phyloP scores from a whole-genome alignment of 1,140 invertebrate species.

The Caenorhabditis brenneri region DNA sequence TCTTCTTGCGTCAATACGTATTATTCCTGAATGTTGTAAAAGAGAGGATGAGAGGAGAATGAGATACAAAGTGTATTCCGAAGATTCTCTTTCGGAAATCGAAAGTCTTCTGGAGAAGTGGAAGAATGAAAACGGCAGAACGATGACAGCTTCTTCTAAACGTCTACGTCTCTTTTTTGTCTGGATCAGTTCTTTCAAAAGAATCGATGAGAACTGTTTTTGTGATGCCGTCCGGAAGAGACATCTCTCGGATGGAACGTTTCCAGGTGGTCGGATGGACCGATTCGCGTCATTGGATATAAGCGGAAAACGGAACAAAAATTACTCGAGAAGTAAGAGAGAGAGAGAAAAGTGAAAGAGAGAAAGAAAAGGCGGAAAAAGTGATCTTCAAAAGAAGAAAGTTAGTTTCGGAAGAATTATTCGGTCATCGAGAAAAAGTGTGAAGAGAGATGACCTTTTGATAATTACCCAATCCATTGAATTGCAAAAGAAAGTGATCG shows the following conservation, averaged over 20 bases:
- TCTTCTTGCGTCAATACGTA: background rate
- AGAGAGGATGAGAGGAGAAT: background rate
- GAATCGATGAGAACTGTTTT: too few relatives aligned
- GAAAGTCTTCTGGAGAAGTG: background rate
- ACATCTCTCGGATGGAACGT: too few relatives aligned
- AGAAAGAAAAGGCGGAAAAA: background rate
- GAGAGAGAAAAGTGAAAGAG: background rate
- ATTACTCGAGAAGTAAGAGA: background rate
- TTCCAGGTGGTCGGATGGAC: background rate
- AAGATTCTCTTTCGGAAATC: background rate
- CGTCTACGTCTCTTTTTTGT: background rate
- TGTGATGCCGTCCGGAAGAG: background rate
- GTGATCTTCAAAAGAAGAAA: conserved; percentile 1
- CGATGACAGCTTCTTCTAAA: background rate
- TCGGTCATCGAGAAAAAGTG: background rate
- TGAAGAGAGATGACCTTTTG: background rate
- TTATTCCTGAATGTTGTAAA: conserved; percentile 15
- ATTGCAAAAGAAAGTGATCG: background rate
- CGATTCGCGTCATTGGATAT: conserved; percentile 13
- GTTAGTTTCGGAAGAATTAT: background rate
- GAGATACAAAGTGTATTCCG: conserved; percentile 4
- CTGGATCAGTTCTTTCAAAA: background rate
- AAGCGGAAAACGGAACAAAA: conserved; percentile 20
- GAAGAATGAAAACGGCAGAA: background rate
- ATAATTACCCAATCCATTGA: background rate